Conservation (phyloP, 2,113 vertebrate genomes). For the Turdus rufiventris region DNA sequence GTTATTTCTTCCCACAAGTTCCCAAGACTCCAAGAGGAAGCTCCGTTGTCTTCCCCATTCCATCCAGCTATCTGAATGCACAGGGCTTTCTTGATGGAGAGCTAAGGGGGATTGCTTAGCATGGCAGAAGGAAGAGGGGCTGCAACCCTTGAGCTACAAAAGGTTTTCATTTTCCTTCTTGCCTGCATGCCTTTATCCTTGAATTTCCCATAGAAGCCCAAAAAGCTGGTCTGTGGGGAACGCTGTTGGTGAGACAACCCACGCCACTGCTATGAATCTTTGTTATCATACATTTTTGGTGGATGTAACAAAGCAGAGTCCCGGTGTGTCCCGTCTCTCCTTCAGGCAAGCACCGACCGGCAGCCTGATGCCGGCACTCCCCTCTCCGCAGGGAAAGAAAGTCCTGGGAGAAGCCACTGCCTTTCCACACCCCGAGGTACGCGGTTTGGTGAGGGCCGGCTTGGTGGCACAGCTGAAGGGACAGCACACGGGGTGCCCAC, state of each 20-base stretch:
- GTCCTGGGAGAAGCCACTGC: not conserved
- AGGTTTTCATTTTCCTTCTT: not conserved
- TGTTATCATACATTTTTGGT: not conserved
- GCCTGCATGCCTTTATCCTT: not conserved
- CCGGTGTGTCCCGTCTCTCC: not conserved
- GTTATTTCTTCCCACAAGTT: not conserved
- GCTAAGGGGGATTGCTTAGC: not conserved
- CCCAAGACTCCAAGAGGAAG: not conserved
- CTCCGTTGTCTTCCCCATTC: not conserved
- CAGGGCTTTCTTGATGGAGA: not conserved
- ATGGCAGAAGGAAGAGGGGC: accelerated
- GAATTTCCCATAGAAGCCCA: not conserved
- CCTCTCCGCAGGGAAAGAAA: not conserved
- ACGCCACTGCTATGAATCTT: not conserved
- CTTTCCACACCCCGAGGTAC: not conserved
- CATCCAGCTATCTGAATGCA: not conserved
- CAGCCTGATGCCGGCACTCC: not conserved
- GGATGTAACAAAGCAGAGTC: not conserved
- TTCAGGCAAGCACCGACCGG: not conserved
- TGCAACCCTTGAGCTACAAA: accelerated
- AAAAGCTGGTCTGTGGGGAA: accelerated
- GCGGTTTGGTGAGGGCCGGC: not conserved
- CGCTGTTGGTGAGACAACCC: accelerated
- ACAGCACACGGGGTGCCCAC: not conserved
- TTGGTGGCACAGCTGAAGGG: not conserved